A percentile compares a stretch with the other conserved stretches of the same genome.
Conservation (phyloP, 1,140 invertebrate species). For the Varroa destructor region DNA sequence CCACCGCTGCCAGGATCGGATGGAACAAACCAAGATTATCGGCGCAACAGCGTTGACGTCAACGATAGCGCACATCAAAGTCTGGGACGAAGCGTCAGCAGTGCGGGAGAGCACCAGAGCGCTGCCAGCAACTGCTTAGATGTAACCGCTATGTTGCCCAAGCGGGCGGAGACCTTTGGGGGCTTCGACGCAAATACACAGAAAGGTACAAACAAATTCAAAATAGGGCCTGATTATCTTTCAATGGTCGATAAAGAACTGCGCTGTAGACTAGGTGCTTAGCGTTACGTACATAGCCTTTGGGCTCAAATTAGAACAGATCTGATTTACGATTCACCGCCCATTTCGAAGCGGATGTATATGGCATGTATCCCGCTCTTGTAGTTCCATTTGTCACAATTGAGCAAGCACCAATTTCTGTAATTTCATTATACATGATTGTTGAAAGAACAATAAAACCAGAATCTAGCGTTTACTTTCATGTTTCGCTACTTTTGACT, state of each 20-base stretch:
- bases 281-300: too few species aligned
- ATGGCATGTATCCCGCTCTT: too few species aligned
- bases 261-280: neutral
- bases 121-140: constrained; percentile 47
- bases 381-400: too few species aligned
- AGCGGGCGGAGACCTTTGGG: constrained; percentile 82
- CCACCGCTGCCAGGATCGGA: constrained; percentile 1
- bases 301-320: too few species aligned
- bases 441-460: too few species aligned
- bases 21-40: neutral
- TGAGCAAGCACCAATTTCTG: too few species aligned
- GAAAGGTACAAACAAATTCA: constrained; percentile 34
- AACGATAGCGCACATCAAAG: constrained; percentile 9
- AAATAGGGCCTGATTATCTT: constrained; percentile 33
- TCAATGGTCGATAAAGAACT: neutral
- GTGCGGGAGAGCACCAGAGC: constrained; percentile 74
- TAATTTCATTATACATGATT: too few species aligned
- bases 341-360: too few species aligned
- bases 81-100: constrained; percentile 72
- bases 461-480: too few species aligned
- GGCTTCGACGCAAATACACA: constrained; percentile 57
- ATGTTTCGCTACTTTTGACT: too few species aligned
- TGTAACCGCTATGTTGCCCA: constrained; percentile 64
- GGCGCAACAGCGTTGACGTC: constrained; percentile 1
- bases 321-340: too few species aligned